Evolutionary conservation across 1,140 invertebrate genomes (phyloP).

Genomic region (Bombus huntii): DNA sequence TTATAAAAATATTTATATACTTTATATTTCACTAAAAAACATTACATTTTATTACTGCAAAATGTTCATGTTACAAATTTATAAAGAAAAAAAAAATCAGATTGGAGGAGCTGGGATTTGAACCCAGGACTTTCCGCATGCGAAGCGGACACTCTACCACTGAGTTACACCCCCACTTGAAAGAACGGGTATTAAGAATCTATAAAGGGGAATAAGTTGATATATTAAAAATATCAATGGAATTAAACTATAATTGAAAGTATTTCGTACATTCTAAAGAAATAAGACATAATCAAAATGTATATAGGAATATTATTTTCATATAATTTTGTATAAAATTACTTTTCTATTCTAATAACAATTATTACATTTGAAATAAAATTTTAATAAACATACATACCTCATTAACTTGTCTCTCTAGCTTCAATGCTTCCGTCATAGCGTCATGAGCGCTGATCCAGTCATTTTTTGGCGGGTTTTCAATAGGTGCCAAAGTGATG

Average conservation of each 20-base stretch:
- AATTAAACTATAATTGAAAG: background rate
- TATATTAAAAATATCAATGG: conserved; percentile 38
- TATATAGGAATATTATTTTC: background rate
- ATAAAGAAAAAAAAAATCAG: conserved; percentile 42
- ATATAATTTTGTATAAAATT: background rate
- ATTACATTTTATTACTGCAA: background rate
- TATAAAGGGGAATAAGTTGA: background rate
- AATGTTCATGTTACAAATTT: background rate
- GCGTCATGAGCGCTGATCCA: conserved; percentile 88
- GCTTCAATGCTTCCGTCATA: conserved; percentile 87
- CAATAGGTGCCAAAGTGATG: conserved; percentile 83
- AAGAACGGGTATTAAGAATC: background rate
- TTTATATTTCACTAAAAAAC: background rate
- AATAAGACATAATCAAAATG: background rate
- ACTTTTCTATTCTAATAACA: background rate
- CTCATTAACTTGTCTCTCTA: conserved; percentile 91
- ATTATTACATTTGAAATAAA: background rate
- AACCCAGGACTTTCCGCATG: conserved; percentile 81
- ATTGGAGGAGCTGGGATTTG: conserved; percentile 80
- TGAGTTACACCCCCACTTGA: conserved; percentile 77
- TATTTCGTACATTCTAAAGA: background rate
- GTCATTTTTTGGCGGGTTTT: conserved; percentile 85
- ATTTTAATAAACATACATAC: conserved; percentile 47
- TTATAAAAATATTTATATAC: background rate
- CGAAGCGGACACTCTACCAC: conserved; percentile 81